Evolutionary conservation across 2,113 vertebrate genomes (phyloP).

Genomic region (Grallaria varia): DNA sequence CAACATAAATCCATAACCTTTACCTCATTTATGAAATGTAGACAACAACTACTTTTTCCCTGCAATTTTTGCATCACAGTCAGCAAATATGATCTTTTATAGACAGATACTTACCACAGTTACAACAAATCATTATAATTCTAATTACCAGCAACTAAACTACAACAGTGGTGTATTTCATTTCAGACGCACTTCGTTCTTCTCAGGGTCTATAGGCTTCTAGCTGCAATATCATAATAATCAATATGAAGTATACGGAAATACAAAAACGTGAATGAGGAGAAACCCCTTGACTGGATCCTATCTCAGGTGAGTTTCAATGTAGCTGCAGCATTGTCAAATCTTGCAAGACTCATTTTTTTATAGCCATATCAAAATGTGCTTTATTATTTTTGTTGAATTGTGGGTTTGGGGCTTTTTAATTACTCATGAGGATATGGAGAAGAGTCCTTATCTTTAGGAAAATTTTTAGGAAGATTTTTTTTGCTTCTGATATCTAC

Average conservation of each 20-base stretch:
- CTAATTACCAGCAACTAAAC: background rate
- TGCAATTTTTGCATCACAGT: background rate
- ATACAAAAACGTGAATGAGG: background rate
- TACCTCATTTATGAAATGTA: background rate
- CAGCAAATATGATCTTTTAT: background rate
- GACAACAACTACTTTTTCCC: background rate
- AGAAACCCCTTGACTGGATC: background rate
- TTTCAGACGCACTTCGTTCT: background rate
- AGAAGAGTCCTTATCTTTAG: background rate
- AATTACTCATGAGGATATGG: background rate
- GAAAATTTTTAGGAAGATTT: background rate
- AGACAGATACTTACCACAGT: background rate
- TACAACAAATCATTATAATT: background rate
- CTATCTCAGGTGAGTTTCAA: background rate
- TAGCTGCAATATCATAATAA: background rate
- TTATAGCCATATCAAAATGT: background rate
- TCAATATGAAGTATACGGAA: background rate
- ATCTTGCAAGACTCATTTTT: background rate
- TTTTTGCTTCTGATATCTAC: background rate
- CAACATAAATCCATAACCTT: background rate
- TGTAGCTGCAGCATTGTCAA: background rate
- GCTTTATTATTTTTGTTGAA: background rate
- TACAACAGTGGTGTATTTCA: background rate
- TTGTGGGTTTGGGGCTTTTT: background rate
- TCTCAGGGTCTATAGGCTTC: background rate